Conservation (phyloP, 2,113 vertebrate genomes). For the Semnornis frantzii region DNA sequence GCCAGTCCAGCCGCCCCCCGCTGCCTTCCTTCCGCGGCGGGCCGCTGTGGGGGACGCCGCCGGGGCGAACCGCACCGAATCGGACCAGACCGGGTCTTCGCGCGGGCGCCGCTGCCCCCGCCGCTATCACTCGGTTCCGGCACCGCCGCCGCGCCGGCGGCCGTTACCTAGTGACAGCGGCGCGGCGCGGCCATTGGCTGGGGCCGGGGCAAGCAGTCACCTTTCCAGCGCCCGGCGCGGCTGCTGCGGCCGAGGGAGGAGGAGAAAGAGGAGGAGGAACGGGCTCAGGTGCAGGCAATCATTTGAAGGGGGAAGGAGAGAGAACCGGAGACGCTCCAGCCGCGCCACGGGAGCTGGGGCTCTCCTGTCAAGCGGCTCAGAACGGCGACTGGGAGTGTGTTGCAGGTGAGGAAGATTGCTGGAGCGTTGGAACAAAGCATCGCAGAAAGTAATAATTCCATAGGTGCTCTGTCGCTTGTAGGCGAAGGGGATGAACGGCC, state of each 20-base stretch:
- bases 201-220: constrained; percentile 78
- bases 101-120: not conserved
- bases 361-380: constrained; percentile 38
- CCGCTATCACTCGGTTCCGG: not conserved
- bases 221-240: constrained; percentile 78
- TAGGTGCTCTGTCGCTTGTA: constrained; percentile 15
- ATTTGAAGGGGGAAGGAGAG: constrained; percentile 65
- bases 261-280: constrained; percentile 47
- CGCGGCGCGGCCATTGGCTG: constrained; percentile 81
- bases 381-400: constrained; percentile 58
- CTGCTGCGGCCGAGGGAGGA: constrained; percentile 68
- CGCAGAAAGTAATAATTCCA: not conserved
- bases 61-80: no score
- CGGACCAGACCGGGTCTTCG: no score
- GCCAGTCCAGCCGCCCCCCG: not conserved
- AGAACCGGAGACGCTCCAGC: constrained; percentile 67
- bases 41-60: not conserved
- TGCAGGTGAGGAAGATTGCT: constrained; percentile 64
- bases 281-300: constrained; percentile 85
- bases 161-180: constrained; percentile 86
- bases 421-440: constrained; percentile 43
- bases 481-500: constrained; percentile 22
- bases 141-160: constrained; percentile 69
- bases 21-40: not conserved
- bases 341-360: constrained; percentile 54